Conservation (phyloP, 2,888 invertebrate genomes). For the Drosophila sordidula region DNA sequence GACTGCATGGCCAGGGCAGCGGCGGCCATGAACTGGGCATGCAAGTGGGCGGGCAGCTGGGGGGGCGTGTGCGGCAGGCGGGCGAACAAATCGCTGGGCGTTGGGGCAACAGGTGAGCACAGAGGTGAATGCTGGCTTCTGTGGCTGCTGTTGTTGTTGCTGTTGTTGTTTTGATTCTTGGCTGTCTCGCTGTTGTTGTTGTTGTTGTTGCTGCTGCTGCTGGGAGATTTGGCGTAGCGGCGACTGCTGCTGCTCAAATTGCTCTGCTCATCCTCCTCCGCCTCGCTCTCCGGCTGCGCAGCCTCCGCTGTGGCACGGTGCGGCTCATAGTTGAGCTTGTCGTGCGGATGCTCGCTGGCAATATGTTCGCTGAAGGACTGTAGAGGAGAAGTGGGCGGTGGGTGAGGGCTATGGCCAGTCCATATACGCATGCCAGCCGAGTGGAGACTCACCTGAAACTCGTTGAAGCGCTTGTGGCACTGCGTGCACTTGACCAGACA, state of each 20-base stretch:
- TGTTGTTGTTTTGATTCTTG: constrained; percentile 65
- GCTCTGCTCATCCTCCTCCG: constrained; percentile 71
- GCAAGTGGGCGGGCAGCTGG: constrained; percentile 68
- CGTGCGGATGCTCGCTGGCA: constrained; percentile 84
- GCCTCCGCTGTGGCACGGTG: constrained; percentile 48
- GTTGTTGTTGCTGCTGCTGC: constrained; percentile 47
- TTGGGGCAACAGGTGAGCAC: constrained; percentile 56
- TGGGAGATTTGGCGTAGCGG: constrained; percentile 62
- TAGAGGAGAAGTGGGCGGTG: background rate
- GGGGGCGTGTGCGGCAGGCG: constrained; percentile 60
- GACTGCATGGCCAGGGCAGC: constrained; percentile 82
- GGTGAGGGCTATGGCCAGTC: background rate
- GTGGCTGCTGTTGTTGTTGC: constrained; percentile 46
- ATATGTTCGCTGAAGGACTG: constrained; percentile 86
- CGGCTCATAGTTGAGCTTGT: constrained; percentile 82
- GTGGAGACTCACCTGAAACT: constrained; percentile 81
- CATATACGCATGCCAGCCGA: background rate
- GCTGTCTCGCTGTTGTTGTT: constrained; percentile 63
- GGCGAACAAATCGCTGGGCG: constrained; percentile 59
- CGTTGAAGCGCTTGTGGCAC: constrained; percentile 85
- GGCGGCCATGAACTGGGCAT: constrained; percentile 82
- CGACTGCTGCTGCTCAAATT: constrained; percentile 66
- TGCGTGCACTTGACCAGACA: constrained; percentile 85
- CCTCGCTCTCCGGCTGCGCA: constrained; percentile 68
- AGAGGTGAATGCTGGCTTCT: constrained; percentile 60